A percentile compares a stretch with the other conserved stretches of the same genome.
Conservation (phyloP, 1,140 invertebrate species). For the Phymorhynchus buccinoides region DNA sequence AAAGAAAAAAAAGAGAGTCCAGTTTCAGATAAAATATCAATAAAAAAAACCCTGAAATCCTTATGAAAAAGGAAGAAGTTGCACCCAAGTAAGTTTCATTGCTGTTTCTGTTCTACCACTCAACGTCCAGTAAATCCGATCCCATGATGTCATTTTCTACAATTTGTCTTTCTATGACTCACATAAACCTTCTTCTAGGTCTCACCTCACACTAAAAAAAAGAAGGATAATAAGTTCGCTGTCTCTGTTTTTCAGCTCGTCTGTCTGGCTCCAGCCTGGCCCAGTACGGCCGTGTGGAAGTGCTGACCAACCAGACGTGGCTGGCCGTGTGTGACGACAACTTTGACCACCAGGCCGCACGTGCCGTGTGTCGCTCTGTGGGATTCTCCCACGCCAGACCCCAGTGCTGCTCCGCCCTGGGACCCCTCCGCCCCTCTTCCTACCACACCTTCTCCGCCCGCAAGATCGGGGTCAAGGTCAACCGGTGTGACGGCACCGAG, state of each 20-base stretch:
- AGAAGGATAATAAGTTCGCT: no score
- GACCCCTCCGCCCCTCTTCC: not conserved
- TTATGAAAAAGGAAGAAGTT: no score
- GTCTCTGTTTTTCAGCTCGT: constrained; percentile 43
- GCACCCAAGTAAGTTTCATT: no score
- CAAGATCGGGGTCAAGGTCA: constrained; percentile 48
- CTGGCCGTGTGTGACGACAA: constrained; percentile 53
- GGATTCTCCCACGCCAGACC: constrained; percentile 50
- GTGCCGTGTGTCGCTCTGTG: constrained; percentile 50
- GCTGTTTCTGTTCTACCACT: no score
- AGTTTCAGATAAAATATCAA: no score
- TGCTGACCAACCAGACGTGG: constrained; percentile 53
- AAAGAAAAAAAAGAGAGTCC: no score
- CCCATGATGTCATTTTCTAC: no score
- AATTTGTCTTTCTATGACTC: no score
- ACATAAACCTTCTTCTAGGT: no score
- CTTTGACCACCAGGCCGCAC: constrained; percentile 54
- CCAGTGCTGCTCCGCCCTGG: constrained; percentile 53
- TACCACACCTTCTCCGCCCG: not conserved
- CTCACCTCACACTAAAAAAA: no score
- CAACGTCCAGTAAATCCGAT: no score
- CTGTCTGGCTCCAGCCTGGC: constrained; percentile 47
- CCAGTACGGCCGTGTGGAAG: constrained; percentile 55
- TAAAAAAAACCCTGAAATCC: no score
- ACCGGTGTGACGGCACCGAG: constrained; percentile 50